A percentile compares a stretch with the other conserved stretches of the same genome.
These are phyloP conservation scores for Dysdera silvatica DNA, from an alignment of 1,140 invertebrate genomes.

Conservation along the genomic window DNA sequence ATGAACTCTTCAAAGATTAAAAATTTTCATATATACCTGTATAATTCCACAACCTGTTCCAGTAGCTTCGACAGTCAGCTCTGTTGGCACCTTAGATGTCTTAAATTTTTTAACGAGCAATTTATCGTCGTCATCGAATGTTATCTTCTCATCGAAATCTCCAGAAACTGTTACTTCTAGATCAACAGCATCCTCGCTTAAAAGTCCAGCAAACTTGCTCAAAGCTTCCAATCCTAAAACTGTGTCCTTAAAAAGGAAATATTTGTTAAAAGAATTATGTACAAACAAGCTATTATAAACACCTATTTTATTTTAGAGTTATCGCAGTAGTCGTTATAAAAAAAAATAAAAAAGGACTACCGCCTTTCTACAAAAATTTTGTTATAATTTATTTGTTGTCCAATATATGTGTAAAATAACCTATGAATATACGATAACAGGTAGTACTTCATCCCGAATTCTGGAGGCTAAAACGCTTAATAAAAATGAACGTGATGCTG, in stretches of 20 bases:
- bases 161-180: slow-evolving; percentile 43
- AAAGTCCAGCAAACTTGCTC: slow-evolving; percentile 50
- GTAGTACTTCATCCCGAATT: neutral
- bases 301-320: too few relatives aligned
- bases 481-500: neutral
- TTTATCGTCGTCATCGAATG: slow-evolving; percentile 45
- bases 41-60: slow-evolving; percentile 56
- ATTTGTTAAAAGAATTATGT: neutral
- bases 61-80: slow-evolving; percentile 46
- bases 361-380: too few relatives aligned
- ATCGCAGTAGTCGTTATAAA: too few relatives aligned
- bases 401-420: too few relatives aligned
- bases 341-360: too few relatives aligned
- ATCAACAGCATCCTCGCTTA: slow-evolving; percentile 41
- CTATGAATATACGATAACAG: neutral
- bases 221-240: slow-evolving; percentile 58
- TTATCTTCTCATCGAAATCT: slow-evolving; percentile 39
- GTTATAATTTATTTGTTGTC: too few relatives aligned
- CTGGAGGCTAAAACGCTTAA: neutral
- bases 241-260: slow-evolving; percentile 52
- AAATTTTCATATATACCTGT: too few relatives aligned
- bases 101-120: slow-evolving; percentile 44
- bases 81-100: slow-evolving; percentile 46
- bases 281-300: neutral
- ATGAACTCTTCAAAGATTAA: too few relatives aligned